phyloP scores from a whole-genome alignment of 64 coral and sea anemone species.

The Orbicella faveolata region DNA sequence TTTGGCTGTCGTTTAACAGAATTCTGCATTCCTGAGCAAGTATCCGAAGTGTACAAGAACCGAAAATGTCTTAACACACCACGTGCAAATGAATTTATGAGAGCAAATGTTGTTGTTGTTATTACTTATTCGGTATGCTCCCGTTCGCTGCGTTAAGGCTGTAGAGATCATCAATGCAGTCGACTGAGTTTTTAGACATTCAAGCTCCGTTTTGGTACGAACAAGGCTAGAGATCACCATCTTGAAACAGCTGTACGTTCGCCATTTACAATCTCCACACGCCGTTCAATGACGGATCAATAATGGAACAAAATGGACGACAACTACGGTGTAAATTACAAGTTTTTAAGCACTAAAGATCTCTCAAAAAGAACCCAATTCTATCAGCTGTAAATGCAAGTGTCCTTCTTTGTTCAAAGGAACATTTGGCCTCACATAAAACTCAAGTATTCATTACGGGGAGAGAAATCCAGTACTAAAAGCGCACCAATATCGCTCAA shows the following conservation, averaged over 20 bases:
- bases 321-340: constrained; percentile 39
- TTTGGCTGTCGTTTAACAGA: background rate
- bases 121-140: constrained; percentile 13
- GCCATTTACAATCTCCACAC: constrained; percentile 15
- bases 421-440: constrained; percentile 11
- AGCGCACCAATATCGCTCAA: constrained; percentile 17
- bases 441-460: background rate
- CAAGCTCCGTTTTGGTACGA: background rate
- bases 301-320: constrained; percentile 33
- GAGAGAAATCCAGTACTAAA: constrained; percentile 26
- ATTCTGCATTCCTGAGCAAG: constrained; percentile 1
- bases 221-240: background rate
- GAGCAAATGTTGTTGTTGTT: constrained; percentile 15
- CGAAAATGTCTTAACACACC: constrained; percentile 32
- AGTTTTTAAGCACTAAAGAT: constrained; percentile 36
- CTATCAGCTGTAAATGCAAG: background rate
- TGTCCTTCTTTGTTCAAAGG: constrained; percentile 24
- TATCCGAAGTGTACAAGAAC: background rate
- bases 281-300: constrained; percentile 25
- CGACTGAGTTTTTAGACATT: background rate
- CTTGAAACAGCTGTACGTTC: background rate
- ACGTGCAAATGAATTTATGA: constrained; percentile 38
- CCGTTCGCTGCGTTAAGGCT: background rate
- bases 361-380: background rate
- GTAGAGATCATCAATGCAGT: background rate